phyloP scores from a whole-genome alignment of 2,888 invertebrate genomes.

The Drosophila kanekoi region DNA sequence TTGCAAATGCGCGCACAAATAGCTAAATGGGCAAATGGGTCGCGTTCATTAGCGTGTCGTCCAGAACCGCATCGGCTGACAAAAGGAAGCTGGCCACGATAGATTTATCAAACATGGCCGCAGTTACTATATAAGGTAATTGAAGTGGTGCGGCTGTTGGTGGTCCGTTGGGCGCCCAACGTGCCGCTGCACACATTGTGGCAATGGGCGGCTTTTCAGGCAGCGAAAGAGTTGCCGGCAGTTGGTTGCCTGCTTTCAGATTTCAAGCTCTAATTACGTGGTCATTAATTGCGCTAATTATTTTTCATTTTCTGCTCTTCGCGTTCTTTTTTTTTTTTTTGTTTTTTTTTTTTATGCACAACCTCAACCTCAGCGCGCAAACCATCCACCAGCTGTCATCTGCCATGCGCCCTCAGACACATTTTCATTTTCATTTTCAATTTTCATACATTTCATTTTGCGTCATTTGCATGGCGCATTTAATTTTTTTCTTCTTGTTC shows the following conservation, averaged over 20 bases:
- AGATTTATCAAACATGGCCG: constrained; percentile 78
- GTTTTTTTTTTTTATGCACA: constrained; percentile 36
- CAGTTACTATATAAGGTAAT: constrained; percentile 43
- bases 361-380: constrained; percentile 3
- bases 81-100: constrained; percentile 70
- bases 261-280: constrained; percentile 82
- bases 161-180: constrained; percentile 36
- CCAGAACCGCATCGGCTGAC: constrained; percentile 54
- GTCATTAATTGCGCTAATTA: constrained; percentile 84
- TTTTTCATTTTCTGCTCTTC: constrained; percentile 75
- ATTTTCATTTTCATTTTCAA: not conserved
- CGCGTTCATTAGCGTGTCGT: constrained; percentile 62
- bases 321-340: not conserved
- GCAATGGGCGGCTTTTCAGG: constrained; percentile 14
- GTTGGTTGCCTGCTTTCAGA: constrained; percentile 32
- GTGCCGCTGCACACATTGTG: constrained; percentile 73
- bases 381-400: constrained; percentile 14
- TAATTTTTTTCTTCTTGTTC: constrained; percentile 15
- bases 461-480: constrained; percentile 72
- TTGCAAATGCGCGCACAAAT: constrained; percentile 41
- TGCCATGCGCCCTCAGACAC: not conserved
- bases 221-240: not conserved
- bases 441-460: constrained; percentile 74
- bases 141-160: constrained; percentile 36
- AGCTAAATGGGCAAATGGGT: constrained; percentile 40